These are phyloP conservation scores for Mimumesa dahlbomi DNA, from an alignment of 2,888 invertebrate genomes.

Conservation along the genomic window DNA sequence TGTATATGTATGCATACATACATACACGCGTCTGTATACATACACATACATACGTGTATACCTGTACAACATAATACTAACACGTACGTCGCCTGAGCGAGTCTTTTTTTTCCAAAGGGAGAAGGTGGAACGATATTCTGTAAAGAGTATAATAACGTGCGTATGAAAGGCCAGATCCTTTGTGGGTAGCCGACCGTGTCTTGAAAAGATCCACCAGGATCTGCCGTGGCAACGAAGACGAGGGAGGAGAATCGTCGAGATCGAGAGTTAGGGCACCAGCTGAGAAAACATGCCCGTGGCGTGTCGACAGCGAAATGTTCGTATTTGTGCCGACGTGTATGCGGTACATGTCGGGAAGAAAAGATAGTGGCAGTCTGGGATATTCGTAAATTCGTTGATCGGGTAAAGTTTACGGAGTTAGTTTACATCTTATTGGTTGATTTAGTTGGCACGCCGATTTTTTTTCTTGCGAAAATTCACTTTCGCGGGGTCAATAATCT, in stretches of 20 bases:
- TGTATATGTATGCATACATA: conserved; percentile 4
- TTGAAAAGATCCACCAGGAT: conserved; percentile 75
- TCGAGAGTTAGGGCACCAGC: conserved; percentile 76
- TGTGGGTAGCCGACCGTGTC: conserved; percentile 79
- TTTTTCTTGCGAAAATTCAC: too few relatives aligned
- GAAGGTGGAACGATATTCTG: conserved; percentile 76
- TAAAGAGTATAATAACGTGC: conserved; percentile 78
- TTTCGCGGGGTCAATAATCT: too few relatives aligned
- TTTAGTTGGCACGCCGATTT: too few relatives aligned
- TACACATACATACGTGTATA: conserved; percentile 21
- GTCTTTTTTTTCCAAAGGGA: conserved; percentile 52
- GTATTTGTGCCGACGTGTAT: conserved; percentile 45
- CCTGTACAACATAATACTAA: conserved; percentile 51
- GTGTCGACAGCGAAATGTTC: conserved; percentile 65
- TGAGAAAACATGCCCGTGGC: conserved; percentile 78
- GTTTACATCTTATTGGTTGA: too few relatives aligned
- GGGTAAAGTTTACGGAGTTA: not conserved
- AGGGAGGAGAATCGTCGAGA: conserved; percentile 41
- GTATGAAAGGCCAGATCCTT: conserved; percentile 73
- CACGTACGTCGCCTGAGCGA: conserved; percentile 22
- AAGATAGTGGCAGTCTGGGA: conserved; percentile 41
- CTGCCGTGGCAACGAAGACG: conserved; percentile 43
- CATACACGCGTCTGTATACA: conserved; percentile 18
- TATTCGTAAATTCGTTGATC: conserved; percentile 51
- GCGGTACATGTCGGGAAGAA: conserved; percentile 23